These are phyloP conservation scores for Ivindomyrus marchei DNA, from an alignment of 2,113 vertebrate species.

Conservation along the genomic window DNA sequence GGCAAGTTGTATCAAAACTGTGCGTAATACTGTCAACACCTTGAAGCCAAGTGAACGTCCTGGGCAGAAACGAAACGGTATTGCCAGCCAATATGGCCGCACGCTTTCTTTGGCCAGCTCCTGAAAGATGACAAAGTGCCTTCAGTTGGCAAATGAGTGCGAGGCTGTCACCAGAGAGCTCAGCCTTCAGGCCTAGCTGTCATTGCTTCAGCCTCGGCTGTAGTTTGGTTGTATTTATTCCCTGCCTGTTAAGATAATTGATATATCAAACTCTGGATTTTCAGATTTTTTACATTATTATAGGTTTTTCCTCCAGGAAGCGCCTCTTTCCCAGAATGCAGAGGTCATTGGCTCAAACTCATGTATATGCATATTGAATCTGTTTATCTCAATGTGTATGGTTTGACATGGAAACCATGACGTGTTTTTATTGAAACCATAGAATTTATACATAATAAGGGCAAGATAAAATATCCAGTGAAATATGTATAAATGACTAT, in stretches of 20 bases:
- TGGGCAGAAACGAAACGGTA: not conserved
- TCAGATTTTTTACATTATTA: constrained; percentile 39
- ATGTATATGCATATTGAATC: constrained; percentile 44
- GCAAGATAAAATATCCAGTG: not conserved
- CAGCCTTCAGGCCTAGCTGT: constrained; percentile 18
- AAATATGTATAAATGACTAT: not conserved
- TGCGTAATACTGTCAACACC: not conserved
- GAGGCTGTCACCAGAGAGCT: constrained; percentile 32
- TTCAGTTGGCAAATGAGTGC: constrained; percentile 25
- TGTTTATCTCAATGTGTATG: constrained; percentile 22
- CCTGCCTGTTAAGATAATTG: constrained; percentile 25
- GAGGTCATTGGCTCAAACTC: constrained; percentile 44
- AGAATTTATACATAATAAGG: constrained; percentile 3
- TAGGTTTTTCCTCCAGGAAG: constrained; percentile 46
- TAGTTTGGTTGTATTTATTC: not conserved
- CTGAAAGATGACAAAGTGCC: not conserved
- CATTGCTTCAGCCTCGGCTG: constrained; percentile 22
- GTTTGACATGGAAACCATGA: constrained; percentile 31
- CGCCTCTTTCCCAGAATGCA: constrained; percentile 34
- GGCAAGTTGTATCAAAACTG: not conserved
- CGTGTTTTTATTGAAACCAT: constrained; percentile 29
- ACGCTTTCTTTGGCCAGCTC: not conserved
- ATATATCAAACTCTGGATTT: constrained; percentile 18
- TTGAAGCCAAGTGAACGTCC: not conserved
- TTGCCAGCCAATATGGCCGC: not conserved